Percentiles rank a stretch among this genome's conserved stretches.
Evolutionary conservation across 2,797 vertebrate species (phyloP).

Genomic region (Notolabrus celidotus): DNA sequence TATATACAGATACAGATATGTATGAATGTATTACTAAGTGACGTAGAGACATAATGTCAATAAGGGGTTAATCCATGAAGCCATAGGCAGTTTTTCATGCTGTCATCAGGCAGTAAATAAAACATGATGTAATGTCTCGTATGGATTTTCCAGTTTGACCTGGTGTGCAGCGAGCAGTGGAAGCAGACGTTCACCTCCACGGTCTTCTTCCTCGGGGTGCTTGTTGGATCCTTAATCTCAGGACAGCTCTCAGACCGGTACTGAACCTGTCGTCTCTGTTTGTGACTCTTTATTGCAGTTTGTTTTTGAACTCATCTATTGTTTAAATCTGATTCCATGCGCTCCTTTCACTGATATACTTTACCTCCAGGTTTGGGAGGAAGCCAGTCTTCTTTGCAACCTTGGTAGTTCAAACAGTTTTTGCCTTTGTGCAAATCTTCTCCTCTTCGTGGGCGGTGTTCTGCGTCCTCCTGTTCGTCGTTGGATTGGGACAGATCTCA

Average conservation of each 20-base stretch:
- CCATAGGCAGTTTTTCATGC: too few species aligned
- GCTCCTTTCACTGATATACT: neutral
- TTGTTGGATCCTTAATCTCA: slow-evolving; percentile 89
- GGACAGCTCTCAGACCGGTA: slow-evolving; percentile 94
- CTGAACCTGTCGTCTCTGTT: neutral
- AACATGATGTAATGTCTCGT: too few species aligned
- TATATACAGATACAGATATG: too few species aligned
- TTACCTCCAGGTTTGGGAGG: slow-evolving; percentile 86
- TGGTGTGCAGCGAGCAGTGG: slow-evolving; percentile 90
- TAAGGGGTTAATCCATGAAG: too few species aligned
- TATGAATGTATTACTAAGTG: too few species aligned
- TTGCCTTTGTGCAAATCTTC: slow-evolving; percentile 87
- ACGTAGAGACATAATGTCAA: too few species aligned
- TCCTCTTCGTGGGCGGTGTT: slow-evolving; percentile 88
- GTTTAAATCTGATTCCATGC: too few species aligned
- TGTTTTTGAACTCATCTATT: too few species aligned
- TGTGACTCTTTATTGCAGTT: too few species aligned
- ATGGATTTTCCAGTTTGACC: slow-evolving; percentile 90
- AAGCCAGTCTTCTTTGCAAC: slow-evolving; percentile 89
- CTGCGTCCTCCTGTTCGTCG: slow-evolving; percentile 84
- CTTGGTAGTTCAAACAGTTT: slow-evolving; percentile 87
- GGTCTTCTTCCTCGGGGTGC: slow-evolving; percentile 88
- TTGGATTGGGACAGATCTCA: slow-evolving; percentile 89
- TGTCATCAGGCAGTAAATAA: too few species aligned
- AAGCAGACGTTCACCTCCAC: slow-evolving; percentile 89